Evolutionary conservation across 2,113 vertebrate species (phyloP).

Genomic region (Chloroceryle aenea): DNA sequence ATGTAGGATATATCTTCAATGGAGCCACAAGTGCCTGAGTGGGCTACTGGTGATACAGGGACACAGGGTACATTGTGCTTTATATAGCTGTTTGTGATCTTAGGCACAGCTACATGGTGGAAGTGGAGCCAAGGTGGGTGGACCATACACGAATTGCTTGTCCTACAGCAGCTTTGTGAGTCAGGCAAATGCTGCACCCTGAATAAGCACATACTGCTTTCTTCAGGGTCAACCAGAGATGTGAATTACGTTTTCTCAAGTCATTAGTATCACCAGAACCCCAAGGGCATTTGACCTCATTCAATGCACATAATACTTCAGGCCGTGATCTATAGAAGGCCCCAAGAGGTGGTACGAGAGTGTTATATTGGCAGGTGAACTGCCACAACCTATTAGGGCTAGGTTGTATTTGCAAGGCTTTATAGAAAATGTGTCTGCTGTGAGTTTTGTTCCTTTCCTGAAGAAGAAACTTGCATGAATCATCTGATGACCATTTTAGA

Average conservation of each 20-base stretch:
- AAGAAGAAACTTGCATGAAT: not conserved
- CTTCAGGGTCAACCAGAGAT: not conserved
- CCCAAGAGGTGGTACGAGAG: not conserved
- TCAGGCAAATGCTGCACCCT: not conserved
- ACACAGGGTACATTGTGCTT: not conserved
- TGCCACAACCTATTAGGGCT: not conserved
- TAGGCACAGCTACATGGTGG: not conserved
- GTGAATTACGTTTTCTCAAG: not conserved
- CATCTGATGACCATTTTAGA: not conserved
- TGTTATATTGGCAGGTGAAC: not conserved
- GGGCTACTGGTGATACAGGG: not conserved
- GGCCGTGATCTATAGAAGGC: not conserved
- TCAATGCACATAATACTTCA: not conserved
- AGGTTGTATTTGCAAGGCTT: not conserved
- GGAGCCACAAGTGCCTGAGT: not conserved
- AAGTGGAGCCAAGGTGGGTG: not conserved
- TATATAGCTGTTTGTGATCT: not conserved
- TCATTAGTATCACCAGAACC: not conserved
- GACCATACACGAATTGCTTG: not conserved
- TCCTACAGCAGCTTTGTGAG: not conserved
- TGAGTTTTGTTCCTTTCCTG: not conserved
- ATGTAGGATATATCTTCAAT: not conserved
- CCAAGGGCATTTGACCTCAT: not conserved
- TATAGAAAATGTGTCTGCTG: not conserved
- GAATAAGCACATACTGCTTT: not conserved